Conservation (phyloP, 2,113 vertebrate genomes). For the Pitta sordida region DNA sequence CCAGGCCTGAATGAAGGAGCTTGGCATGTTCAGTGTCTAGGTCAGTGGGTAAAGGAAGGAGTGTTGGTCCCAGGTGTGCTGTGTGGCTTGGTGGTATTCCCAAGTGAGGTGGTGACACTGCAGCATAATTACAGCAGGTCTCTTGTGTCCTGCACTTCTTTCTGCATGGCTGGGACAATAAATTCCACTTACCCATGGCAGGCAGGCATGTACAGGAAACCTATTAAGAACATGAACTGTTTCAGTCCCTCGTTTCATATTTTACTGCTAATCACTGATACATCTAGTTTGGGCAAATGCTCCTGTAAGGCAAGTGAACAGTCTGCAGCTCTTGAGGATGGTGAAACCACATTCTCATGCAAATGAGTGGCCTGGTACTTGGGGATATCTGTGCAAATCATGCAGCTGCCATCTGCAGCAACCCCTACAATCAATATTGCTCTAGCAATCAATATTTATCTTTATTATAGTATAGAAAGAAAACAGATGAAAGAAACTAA, state of each 20-base stretch:
- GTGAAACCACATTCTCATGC: conserved; percentile 22
- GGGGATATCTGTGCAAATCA: conserved; percentile 45
- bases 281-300: background rate
- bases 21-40: background rate
- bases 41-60: background rate
- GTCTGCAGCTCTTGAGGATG: background rate
- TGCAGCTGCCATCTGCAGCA: conserved; percentile 39
- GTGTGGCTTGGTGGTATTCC: background rate
- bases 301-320: background rate
- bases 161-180: background rate
- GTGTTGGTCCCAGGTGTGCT: fast-evolving
- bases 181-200: background rate
- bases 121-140: background rate
- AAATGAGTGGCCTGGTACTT: background rate
- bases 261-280: conserved; percentile 12
- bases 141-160: background rate
- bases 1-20: background rate
- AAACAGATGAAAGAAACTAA: background rate
- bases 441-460: conserved; percentile 56
- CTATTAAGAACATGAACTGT: background rate
- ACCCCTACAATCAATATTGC: conserved; percentile 46
- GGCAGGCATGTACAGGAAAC: background rate
- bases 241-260: background rate
- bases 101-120: background rate
- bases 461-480: conserved; percentile 38